Conservation (phyloP, 2,888 invertebrate genomes). For the Rhopalosiphum nymphaeae region DNA sequence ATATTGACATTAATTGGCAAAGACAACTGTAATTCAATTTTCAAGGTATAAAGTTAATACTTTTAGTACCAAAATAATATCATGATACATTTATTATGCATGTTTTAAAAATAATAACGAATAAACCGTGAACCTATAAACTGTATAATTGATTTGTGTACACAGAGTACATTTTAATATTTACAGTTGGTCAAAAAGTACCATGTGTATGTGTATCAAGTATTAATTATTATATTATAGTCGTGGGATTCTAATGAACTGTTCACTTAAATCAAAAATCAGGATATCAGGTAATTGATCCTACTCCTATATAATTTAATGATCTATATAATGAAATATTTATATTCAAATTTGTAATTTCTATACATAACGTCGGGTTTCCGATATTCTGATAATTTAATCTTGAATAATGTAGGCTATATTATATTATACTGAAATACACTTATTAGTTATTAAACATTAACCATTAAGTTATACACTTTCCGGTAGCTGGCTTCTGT, state of each 20-base stretch:
- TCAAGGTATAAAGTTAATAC: conserved; percentile 7
- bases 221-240: background rate
- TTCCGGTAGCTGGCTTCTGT: no score
- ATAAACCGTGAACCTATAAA: background rate
- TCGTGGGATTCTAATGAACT: background rate
- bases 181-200: background rate
- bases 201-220: background rate
- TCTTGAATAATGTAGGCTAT: no score
- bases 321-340: background rate
- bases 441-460: no score
- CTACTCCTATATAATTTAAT: background rate
- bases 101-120: conserved; percentile 8
- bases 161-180: no score
- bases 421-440: no score
- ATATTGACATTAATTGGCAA: conserved; percentile 13
- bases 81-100: background rate
- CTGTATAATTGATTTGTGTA: background rate
- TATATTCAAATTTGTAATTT: background rate
- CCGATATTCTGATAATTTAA: no score
- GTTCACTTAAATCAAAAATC: background rate
- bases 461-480: no score
- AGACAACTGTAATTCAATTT: background rate
- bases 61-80: conserved; percentile 4
- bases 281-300: background rate
- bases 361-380: background rate